Base-by-base conservation (phyloP, 30 jellyfish, hydroid and myxozoan genomes). In the Chironex yamaguchii region DNA sequence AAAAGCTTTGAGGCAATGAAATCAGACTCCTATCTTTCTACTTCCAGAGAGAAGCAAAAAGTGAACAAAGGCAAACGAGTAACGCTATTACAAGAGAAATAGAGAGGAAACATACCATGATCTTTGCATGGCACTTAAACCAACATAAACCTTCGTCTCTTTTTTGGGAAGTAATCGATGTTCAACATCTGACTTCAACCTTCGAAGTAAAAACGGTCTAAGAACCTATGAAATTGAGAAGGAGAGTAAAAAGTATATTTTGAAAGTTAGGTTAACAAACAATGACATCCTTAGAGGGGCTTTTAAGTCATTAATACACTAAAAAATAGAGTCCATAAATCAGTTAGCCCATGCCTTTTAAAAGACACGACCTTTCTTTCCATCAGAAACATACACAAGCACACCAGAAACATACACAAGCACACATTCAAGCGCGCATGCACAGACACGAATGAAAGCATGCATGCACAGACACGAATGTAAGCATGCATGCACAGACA, bases 91-190 rank as follows among this genome's bases (percentile, higher is more conserved):
- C 6, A 54, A 54, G 9, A 9, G 3, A 17, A 26, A 54, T 4
- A 54, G 25, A 64, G 1, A 2, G 2, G 27, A 30, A 17, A 27
- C 84, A 53, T 0, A 87, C 98, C 98, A 96, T 50, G 91, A 97
- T 31, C 98, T 81, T 71, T 96, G 99, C 99, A 96, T 91, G 34
- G 87, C 97, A 86, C 98, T 96, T 54, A 96, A 86, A 11, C 99
- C 99, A 25, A 96, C 82, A 65, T 86, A 96, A 20, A 96, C 72
- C 52, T 91, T 91, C 34, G 96, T 82, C 62, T 80, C 96, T 74
- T 96, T 96, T 76, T 96, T 96, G 2, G 99, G 99, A 6, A 91
- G 92, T 58, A 96, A 88, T 1, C 97, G n/a, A 52, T 78, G 86
- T 68, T 96, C 99, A 12, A 96, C 99, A 49, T 96, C 99, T 20